Base-by-base conservation (phyloP, 2,797 vertebrate genomes). In the Menidia menidia region DNA sequence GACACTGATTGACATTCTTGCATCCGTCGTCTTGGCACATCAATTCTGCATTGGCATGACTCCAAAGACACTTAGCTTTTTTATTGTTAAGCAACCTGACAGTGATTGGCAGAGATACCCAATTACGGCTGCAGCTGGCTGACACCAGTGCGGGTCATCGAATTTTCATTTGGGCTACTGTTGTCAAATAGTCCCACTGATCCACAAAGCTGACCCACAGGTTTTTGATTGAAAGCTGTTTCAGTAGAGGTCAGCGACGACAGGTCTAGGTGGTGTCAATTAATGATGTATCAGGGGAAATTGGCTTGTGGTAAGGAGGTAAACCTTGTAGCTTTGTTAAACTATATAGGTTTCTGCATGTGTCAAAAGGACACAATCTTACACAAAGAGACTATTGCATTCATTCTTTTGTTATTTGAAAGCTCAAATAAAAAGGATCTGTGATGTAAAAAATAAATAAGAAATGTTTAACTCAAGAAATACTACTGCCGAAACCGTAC, bases 41-140 rank as follows among this genome's bases (percentile, higher is more conserved):
- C 35, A n/a, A 1, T 30, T 4, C 39, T 18, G 14, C 50, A 42
- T 45, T 65, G 71, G 55, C 68, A 44, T 39, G 58, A 69, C 61
- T 81, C 80, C 71, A 69, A 76, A 72, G 72, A 76, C 56, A 65
- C 43, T 3, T 76, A 32, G 33, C 80, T 57, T 33, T 64, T 65
- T 83, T 42, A 35, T 44, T 53, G 61, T 60, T 78, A 79, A 73
- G 63, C 64, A 58, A 73, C 31, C 35, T 1, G 77, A 82, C 83
- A 76, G 78, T 89, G 90, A 91, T 81, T 86, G 89, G 75, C 90
- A 90, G 82, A 56, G 14, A 13, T 35, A 55, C 74, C 82, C 84
- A 91, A 88, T 91, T 89, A 91, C 61, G 48, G 71, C 68, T 15
- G 51, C 81, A 60, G 58, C 77, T 41, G 67, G 69, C 83, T 81